phyloP scores from a whole-genome alignment of 2,113 vertebrate species.

The Actinemys pallida region DNA sequence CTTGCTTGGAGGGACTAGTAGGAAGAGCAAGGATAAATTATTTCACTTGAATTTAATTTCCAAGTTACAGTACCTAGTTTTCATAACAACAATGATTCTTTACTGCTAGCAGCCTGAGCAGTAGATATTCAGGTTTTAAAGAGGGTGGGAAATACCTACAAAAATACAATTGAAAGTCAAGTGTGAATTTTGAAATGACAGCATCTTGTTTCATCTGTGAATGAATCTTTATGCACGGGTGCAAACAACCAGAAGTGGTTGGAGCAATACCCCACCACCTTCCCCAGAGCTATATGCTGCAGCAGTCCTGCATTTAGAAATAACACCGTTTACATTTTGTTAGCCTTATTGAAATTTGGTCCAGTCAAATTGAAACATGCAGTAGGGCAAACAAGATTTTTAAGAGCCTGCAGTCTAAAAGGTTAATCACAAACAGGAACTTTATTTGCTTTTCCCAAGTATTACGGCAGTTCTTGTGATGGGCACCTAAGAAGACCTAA shows the following conservation, averaged over 20 bases:
- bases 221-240: background rate
- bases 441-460: background rate
- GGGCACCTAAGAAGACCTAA: background rate
- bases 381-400: background rate
- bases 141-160: background rate
- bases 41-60: constrained; percentile 5
- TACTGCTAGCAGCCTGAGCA: background rate
- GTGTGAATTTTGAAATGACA: background rate
- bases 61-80: background rate
- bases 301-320: background rate
- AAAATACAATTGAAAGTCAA: background rate
- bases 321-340: background rate
- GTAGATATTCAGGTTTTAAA: background rate
- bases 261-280: background rate
- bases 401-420: accelerated
- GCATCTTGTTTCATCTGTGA: background rate
- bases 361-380: background rate
- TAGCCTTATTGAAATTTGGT: background rate
- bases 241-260: background rate
- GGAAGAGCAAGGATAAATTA: background rate
- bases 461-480: background rate
- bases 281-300: background rate
- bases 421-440: background rate
- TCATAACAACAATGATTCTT: background rate
- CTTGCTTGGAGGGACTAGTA: background rate